These are phyloP conservation scores for Synanthedon andrenaeformis DNA, from an alignment of 2,888 invertebrate genomes.

Conservation along the genomic window DNA sequence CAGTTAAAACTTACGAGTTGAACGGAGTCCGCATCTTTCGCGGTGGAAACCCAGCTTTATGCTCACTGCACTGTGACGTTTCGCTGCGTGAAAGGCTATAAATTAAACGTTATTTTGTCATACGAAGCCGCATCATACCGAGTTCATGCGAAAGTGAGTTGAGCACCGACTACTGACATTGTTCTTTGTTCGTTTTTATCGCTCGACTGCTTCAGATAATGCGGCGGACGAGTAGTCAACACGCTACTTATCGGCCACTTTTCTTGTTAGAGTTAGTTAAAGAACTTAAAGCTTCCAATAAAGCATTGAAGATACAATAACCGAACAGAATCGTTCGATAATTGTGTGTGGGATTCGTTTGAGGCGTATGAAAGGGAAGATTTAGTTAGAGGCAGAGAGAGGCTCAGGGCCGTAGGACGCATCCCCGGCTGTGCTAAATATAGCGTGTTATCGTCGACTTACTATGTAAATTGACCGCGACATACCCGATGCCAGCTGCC, in stretches of 20 bases:
- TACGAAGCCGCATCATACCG: conserved; percentile 38
- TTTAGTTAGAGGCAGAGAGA: not conserved
- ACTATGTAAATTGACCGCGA: conserved; percentile 67
- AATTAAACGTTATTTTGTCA: conserved; percentile 57
- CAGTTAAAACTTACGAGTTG: no score
- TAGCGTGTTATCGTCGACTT: conserved; percentile 64
- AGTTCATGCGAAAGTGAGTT: conserved; percentile 62
- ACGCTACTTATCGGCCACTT: conserved; percentile 49
- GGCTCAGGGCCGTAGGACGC: conserved; percentile 20
- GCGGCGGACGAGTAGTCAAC: conserved; percentile 27
- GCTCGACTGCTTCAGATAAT: conserved; percentile 63
- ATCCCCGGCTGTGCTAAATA: conserved; percentile 58
- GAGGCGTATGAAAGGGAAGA: not conserved
- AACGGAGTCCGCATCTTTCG: no score
- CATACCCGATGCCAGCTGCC: conserved; percentile 56
- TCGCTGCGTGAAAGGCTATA: conserved; percentile 32
- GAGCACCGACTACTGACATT: conserved; percentile 57
- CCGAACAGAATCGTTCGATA: not conserved
- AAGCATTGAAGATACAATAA: conserved; percentile 8
- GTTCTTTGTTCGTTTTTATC: conserved; percentile 69
- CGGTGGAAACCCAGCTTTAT: not conserved
- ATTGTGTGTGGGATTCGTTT: not conserved
- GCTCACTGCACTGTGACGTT: conserved; percentile 33
- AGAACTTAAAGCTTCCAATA: conserved; percentile 37
- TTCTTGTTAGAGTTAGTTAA: conserved; percentile 48